A percentile compares a stretch with the other conserved stretches of the same genome.
These are phyloP conservation scores for Stenurella melanura DNA, from an alignment of 2,888 invertebrate species.

Conservation along the genomic window DNA sequence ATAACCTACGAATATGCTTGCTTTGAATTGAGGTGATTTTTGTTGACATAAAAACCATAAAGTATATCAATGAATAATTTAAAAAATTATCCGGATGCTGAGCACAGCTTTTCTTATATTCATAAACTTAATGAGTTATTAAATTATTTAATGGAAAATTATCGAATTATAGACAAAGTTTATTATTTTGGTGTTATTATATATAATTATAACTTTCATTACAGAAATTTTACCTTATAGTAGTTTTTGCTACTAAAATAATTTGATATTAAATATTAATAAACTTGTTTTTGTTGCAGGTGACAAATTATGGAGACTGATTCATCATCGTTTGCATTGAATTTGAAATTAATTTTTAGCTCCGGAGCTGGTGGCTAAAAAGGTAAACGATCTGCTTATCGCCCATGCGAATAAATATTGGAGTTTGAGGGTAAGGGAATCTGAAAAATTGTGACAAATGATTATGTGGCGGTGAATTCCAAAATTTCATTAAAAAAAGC, in stretches of 20 bases:
- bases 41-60: neutral
- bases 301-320: constrained; percentile 23
- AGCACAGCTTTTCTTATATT: neutral
- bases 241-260: constrained; percentile 15
- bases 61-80: neutral
- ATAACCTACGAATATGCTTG: no score
- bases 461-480: no score
- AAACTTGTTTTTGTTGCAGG: constrained; percentile 23
- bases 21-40: no score
- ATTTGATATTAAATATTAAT: constrained; percentile 27
- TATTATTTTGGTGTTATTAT: constrained; percentile 16
- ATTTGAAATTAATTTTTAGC: constrained; percentile 12
- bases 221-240: constrained; percentile 17
- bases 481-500: no score
- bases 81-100: constrained; percentile 2
- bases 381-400: no score
- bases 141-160: constrained; percentile 23
- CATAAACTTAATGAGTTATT: constrained; percentile 26
- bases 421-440: no score
- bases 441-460: no score
- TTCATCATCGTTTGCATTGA: constrained; percentile 25
- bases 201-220: constrained; percentile 24
- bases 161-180: constrained; percentile 3
- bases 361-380: no score
- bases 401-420: no score